Evolutionary conservation across 2,113 vertebrate species (phyloP).

Genomic region (Laterallus jamaicensis): DNA sequence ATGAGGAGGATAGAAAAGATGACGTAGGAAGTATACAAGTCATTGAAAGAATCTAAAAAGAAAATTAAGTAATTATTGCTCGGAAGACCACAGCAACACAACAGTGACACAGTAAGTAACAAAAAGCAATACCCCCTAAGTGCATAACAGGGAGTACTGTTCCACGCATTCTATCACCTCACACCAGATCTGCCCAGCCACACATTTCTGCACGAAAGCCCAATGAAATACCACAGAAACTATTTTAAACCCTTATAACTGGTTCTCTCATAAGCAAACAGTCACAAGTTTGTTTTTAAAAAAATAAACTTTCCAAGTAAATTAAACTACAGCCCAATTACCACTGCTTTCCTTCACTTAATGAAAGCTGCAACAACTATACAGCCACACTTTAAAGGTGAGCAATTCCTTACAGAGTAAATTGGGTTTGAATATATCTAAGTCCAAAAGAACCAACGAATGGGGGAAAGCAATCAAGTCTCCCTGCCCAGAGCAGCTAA

Average conservation of each 20-base stretch:
- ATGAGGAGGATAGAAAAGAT: constrained; percentile 86
- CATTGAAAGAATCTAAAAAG: constrained; percentile 80
- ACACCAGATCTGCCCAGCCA: not conserved
- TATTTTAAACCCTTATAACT: not conserved
- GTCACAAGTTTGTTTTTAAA: not conserved
- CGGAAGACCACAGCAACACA: not conserved
- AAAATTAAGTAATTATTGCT: not conserved
- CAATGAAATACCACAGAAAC: not conserved
- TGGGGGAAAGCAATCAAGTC: not conserved
- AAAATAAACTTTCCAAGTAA: not conserved
- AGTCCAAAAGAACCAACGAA: too few relatives aligned
- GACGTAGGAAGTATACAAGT: constrained; percentile 79
- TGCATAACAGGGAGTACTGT: not conserved
- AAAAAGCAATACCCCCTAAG: not conserved
- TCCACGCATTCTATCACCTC: not conserved
- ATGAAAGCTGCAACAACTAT: not conserved
- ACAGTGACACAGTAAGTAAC: not conserved
- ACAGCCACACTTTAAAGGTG: not conserved
- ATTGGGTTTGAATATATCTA: not conserved
- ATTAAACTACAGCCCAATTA: not conserved
- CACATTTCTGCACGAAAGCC: not conserved
- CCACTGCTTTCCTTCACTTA: not conserved
- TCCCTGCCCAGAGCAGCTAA: not conserved
- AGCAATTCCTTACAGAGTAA: not conserved
- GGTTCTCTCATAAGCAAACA: not conserved